Conservation (phyloP, 2,888 invertebrate species). For the Acronicta psi region DNA sequence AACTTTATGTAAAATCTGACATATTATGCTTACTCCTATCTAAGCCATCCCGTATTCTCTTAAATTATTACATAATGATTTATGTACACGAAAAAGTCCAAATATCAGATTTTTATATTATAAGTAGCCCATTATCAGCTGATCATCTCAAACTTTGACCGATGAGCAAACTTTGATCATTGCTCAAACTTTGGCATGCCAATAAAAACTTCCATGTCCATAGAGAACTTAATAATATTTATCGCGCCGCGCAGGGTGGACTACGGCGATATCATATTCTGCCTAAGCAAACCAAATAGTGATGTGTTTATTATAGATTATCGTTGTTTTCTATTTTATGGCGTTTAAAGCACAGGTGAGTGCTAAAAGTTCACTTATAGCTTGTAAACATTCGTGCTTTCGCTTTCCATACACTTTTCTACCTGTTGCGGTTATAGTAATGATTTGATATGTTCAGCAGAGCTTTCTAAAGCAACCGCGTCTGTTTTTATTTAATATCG, state of each 20-base stretch:
- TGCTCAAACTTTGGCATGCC: background rate
- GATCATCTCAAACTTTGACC: no score
- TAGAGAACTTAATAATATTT: background rate
- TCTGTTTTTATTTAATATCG: conserved; percentile 19
- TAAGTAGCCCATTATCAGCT: no score
- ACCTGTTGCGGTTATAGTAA: conserved; percentile 43
- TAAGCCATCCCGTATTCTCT: no score
- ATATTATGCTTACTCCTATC: no score
- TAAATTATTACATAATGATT: no score
- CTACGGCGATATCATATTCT: conserved; percentile 1
- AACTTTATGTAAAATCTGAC: no score
- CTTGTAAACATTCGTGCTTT: conserved; percentile 37
- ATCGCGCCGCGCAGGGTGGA: background rate
- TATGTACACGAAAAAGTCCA: no score
- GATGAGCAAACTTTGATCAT: no score
- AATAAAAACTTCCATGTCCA: background rate
- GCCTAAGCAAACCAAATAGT: background rate
- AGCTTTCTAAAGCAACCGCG: conserved; percentile 48
- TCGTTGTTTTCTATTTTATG: conserved; percentile 4
- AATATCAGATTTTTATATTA: no score
- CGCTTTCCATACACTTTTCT: conserved; percentile 36
- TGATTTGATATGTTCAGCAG: conserved; percentile 33
- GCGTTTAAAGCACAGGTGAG: background rate
- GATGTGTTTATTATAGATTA: background rate
- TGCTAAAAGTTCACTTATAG: conserved; percentile 22